A percentile compares a stretch with the other conserved stretches of the same genome.
These are phyloP conservation scores for Riptortus pedestris DNA, from an alignment of 1,140 invertebrate genomes.

Conservation along the genomic window DNA sequence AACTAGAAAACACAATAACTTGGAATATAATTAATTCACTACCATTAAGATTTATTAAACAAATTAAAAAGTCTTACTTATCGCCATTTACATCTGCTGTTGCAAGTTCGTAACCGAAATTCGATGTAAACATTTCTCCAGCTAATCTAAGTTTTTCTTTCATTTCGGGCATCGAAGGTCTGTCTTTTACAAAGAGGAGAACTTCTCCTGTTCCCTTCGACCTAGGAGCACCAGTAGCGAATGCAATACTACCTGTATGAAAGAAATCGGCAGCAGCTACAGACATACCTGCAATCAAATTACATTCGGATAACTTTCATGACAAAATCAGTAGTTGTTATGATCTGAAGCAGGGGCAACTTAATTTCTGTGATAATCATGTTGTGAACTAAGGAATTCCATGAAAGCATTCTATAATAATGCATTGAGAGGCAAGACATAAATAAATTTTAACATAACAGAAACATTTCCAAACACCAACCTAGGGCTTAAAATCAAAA, in stretches of 20 bases:
- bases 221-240: slow-evolving; percentile 75
- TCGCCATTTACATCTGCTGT: slow-evolving; percentile 79
- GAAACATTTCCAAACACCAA: too few species aligned
- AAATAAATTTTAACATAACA: too few species aligned
- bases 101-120: slow-evolving; percentile 78
- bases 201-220: slow-evolving; percentile 77
- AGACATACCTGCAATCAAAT: slow-evolving; percentile 62
- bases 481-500: too few species aligned
- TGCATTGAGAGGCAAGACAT: too few species aligned
- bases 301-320: slow-evolving; percentile 5
- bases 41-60: too few species aligned
- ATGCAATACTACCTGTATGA: slow-evolving; percentile 46
- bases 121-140: slow-evolving; percentile 78
- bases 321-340: neutral
- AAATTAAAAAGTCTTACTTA: too few species aligned
- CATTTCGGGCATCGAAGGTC: slow-evolving; percentile 37
- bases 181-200: slow-evolving; percentile 59
- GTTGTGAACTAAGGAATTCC: neutral
- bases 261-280: slow-evolving; percentile 74
- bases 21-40: too few species aligned
- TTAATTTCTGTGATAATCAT: neutral
- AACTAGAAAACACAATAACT: too few species aligned
- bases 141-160: slow-evolving; percentile 52
- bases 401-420: neutral
- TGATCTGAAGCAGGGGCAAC: neutral